Conservation (phyloP, 1,140 invertebrate species). For the Heterodera carotae region DNA sequence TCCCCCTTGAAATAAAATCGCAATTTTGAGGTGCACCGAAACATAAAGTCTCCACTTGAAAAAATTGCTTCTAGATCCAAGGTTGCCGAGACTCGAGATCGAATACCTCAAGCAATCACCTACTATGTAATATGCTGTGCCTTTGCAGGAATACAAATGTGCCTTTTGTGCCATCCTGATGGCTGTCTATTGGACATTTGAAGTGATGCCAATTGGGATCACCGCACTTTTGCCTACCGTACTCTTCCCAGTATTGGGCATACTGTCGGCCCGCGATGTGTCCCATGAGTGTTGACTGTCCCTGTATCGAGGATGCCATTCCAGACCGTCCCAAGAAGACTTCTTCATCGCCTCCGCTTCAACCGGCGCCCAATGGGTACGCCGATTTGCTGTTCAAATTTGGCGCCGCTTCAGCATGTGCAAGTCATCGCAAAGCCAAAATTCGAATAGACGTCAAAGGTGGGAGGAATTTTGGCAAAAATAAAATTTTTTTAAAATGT, state of each 20-base stretch:
- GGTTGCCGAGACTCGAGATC: no score
- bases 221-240: constrained; percentile 68
- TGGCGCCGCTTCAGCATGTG: constrained; percentile 9
- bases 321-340: no score
- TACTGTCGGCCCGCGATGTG: constrained; percentile 41
- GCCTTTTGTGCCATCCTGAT: constrained; percentile 65
- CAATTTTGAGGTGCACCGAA: no score
- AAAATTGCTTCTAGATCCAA: no score
- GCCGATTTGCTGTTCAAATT: constrained; percentile 10
- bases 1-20: no score
- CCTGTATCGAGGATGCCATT: no score
- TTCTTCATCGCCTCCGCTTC: no score
- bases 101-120: no score
- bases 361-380: no score
- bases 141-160: constrained; percentile 57
- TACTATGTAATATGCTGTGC: not conserved
- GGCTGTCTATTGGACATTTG: constrained; percentile 68
- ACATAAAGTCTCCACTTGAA: no score
- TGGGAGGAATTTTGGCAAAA: no score
- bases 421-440: not conserved
- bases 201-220: constrained; percentile 68
- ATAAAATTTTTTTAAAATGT: no score
- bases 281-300: constrained; percentile 45
- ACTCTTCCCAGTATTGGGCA: constrained; percentile 60
- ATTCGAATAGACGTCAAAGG: constrained; percentile 13